Base-by-base conservation (phyloP, 64 coral and sea anemone species). In the Catalaphyllia jardinei region DNA sequence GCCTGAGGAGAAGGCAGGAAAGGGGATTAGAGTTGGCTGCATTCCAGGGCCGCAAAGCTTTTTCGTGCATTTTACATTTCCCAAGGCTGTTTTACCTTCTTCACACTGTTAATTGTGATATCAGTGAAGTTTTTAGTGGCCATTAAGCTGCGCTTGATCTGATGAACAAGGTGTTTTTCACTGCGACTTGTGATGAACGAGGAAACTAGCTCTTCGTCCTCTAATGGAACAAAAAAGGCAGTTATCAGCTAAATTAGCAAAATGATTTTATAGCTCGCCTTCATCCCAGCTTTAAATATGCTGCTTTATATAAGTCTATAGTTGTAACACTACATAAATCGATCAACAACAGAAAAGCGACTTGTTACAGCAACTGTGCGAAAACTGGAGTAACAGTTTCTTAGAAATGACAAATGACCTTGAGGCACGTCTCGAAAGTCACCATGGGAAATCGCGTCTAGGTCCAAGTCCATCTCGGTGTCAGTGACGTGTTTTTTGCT, bases 161-260 rank as follows among this genome's bases (percentile, higher is more conserved):
- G 94, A 73, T 96, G 94, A 24, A 92, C 86, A 42, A 96, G 75
- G 20, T 93, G 91, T 80, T 93, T 96, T 77, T 96, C 94, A 63
- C 91, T 87, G 74, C 93, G 94, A 20, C 79, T 85, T 29, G 73
- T 59, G 28, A 96, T 88, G 0, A 96, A 79, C 52, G 91, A 74
- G 17, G 87, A 93, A 15, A 96, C 77, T 2, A 96, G 79, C 33
- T 96, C 64, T 49, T 96, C 94, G 52, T 92, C 92, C 76, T 96
- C 94, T 96, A 60, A 28, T 73, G 19, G 20, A 28, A 65, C 3
- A n/a, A 38, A 83, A 31, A 65, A 15, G n/a, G 52, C 52, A 65
- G 22, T 20, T 2, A 63, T 6, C n/a, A n/a, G n/a, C n/a, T n/a
- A n/a, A 0, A 18, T 13, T 9, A 28, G 6, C 10, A 18, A 69